Conservation (phyloP, 2,113 vertebrate species). For the Oenanthe melanoleuca region DNA sequence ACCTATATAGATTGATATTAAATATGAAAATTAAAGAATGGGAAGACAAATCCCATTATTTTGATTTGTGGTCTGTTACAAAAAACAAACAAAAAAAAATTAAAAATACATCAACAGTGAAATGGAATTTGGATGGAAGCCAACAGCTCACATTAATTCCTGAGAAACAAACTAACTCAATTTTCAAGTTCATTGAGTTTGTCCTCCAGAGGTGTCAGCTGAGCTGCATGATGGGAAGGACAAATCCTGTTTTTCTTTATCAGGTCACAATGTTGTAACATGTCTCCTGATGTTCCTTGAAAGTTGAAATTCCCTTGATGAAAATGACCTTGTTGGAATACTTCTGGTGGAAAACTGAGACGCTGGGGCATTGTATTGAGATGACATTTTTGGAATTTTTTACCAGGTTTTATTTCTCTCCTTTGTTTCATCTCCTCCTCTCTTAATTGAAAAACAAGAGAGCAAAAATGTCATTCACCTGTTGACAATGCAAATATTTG, state of each 20-base stretch:
- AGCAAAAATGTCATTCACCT: background rate
- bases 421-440: background rate
- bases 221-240: background rate
- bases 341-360: background rate
- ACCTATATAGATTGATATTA: background rate
- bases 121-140: slow-evolving; percentile 12
- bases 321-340: background rate
- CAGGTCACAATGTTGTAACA: background rate
- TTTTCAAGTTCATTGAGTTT: slow-evolving; percentile 61
- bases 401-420: background rate
- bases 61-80: background rate
- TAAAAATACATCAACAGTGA: background rate
- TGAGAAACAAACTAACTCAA: slow-evolving; percentile 3
- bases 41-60: background rate
- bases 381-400: background rate
- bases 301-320: background rate
- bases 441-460: background rate
- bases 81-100: background rate
- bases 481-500: background rate
- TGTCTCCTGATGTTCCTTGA: background rate
- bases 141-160: background rate
- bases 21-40: background rate
- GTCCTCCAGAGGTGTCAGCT: slow-evolving; percentile 51
- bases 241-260: background rate
- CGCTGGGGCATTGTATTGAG: background rate